Evolutionary conservation across 2,888 invertebrate species (phyloP).

Genomic region (Pseudococcus viburni): DNA sequence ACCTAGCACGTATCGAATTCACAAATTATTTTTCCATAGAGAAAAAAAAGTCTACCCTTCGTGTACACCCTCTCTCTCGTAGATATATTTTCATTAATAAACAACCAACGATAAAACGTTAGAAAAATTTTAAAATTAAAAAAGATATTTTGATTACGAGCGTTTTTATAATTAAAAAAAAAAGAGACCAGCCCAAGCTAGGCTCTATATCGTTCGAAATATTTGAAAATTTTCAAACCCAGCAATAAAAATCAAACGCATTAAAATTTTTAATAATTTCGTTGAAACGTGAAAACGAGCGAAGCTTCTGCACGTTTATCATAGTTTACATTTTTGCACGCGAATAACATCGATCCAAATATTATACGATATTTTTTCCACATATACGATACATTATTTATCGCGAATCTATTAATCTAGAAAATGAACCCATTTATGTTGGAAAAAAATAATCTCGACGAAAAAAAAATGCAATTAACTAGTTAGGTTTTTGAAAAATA

Average conservation of each 20-base stretch:
- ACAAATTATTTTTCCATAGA: too few species aligned
- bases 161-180: neutral
- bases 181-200: neutral
- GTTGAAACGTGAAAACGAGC: neutral
- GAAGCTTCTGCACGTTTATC: neutral
- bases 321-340: slow-evolving; percentile 36
- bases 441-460: too few species aligned
- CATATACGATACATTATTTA: neutral
- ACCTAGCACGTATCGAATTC: too few species aligned
- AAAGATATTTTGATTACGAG: neutral
- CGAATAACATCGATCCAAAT: neutral
- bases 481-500: neutral
- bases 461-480: too few species aligned
- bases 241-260: slow-evolving; percentile 12
- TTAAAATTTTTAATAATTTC: slow-evolving; percentile 16
- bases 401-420: neutral
- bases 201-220: neutral
- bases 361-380: neutral
- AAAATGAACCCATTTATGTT: neutral
- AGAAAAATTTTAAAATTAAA: neutral
- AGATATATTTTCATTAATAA: neutral
- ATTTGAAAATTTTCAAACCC: slow-evolving; percentile 33
- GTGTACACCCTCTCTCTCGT: too few species aligned
- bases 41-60: too few species aligned
- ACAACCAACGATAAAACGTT: neutral